phyloP scores from a whole-genome alignment of 2,888 invertebrate species.

The Thereva nobilitata region DNA sequence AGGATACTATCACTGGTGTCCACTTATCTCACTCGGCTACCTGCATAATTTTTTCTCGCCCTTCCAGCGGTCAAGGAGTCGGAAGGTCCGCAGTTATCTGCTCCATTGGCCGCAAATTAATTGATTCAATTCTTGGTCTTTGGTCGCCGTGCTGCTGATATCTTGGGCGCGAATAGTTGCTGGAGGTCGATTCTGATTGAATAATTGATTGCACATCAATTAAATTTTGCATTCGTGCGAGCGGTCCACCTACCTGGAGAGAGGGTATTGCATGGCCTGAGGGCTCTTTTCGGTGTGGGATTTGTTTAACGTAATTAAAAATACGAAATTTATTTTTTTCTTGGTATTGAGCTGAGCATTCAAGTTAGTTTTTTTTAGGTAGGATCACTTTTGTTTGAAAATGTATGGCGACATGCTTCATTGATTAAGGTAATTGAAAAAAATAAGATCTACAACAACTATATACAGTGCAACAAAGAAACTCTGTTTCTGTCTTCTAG shows the following conservation, averaged over 20 bases:
- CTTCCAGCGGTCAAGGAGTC: slow-evolving; percentile 18
- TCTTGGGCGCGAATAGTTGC: slow-evolving; percentile 19
- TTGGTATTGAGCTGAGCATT: too few relatives aligned
- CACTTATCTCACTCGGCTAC: slow-evolving; percentile 25
- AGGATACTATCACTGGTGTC: slow-evolving; percentile 1
- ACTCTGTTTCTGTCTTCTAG: too few relatives aligned
- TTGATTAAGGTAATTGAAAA: too few relatives aligned
- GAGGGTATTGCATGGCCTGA: background rate
- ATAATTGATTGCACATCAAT: slow-evolving; percentile 34
- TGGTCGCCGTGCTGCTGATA: slow-evolving; percentile 19
- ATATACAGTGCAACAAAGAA: too few relatives aligned
- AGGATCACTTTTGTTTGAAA: too few relatives aligned
- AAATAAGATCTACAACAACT: too few relatives aligned
- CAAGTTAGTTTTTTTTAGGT: too few relatives aligned
- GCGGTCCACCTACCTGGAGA: background rate
- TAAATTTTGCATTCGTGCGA: slow-evolving; percentile 8
- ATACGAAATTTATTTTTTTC: too few relatives aligned
- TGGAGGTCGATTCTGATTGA: slow-evolving; percentile 27
- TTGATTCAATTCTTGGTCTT: slow-evolving; percentile 26
- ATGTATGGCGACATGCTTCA: too few relatives aligned
- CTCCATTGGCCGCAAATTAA: slow-evolving; percentile 32
- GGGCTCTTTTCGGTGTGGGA: too few relatives aligned
- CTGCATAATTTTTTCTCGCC: slow-evolving; percentile 35
- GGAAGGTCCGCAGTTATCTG: slow-evolving; percentile 24
- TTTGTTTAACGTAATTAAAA: too few relatives aligned